These are phyloP conservation scores for Clostera curtula DNA, from an alignment of 2,888 invertebrate species.

Conservation along the genomic window DNA sequence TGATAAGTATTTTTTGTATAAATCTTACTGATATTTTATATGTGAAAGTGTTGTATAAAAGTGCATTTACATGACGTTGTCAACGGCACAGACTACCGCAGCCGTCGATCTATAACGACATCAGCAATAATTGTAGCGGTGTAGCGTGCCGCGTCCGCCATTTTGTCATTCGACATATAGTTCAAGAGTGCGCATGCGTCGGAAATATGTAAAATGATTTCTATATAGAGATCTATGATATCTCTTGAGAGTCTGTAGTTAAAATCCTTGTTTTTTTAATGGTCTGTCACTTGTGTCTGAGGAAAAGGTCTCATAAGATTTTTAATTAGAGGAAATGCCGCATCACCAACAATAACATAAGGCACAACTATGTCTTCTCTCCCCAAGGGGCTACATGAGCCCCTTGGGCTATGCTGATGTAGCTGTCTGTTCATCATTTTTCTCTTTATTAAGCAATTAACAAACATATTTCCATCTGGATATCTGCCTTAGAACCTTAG, in stretches of 20 bases:
- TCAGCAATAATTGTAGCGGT: too few species aligned
- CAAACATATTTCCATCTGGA: slow-evolving; percentile 2
- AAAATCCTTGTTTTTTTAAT: slow-evolving; percentile 1
- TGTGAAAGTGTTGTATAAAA: background rate
- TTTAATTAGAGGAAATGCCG: slow-evolving; percentile 1
- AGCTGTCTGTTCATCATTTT: slow-evolving; percentile 1
- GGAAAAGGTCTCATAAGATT: slow-evolving; percentile 1
- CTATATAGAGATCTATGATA: background rate
- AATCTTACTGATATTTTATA: background rate
- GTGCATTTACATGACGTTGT: background rate
- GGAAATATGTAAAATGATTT: slow-evolving; percentile 1
- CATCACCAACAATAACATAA: slow-evolving; percentile 1
- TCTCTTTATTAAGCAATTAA: slow-evolving; percentile 1
- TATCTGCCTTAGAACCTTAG: slow-evolving; percentile 1
- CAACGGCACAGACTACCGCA: background rate
- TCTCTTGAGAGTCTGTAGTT: slow-evolving; percentile 1
- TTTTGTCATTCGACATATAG: background rate
- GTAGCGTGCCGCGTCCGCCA: too few species aligned
- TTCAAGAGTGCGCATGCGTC: slow-evolving; percentile 1
- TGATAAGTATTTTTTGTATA: slow-evolving; percentile 2
- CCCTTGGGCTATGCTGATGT: background rate
- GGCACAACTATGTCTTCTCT: slow-evolving; percentile 1
- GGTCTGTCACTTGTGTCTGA: slow-evolving; percentile 1
- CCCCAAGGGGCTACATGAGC: too few species aligned
- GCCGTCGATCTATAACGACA: too few species aligned